Evolutionary conservation across 2,113 vertebrate species (phyloP), one percentile per base, ranked within the genome.

Genomic region (Scalopus aquaticus): DNA sequence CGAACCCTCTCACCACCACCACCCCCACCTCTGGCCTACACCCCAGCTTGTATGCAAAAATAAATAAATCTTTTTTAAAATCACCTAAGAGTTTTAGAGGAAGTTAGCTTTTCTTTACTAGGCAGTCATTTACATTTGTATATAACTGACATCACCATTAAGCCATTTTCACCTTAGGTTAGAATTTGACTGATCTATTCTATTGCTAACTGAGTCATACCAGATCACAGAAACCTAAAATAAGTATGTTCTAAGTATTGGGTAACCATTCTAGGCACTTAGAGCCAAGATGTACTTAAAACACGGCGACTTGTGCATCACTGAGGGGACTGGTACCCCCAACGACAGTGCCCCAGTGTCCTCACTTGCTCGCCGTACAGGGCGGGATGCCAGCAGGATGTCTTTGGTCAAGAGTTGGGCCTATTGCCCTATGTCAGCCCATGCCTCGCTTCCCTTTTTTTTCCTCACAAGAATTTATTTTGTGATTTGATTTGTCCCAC

Each of bases 201-300:
- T 92, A 0, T 70, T 85, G 84, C 88, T 84, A 80, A 84, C 88
- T 95, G 54, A 95, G 89, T 94, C 86, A 93, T n/a, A 72, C 82
- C 86, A 96, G 93, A 93, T 93, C 90, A 89, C 77, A 94, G 89
- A 96, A 93, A 93, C 91, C 94, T 89, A 95, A 97, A 96, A 96
- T 97, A 94, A 96, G 49, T 95, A 89, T 96, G 91, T 96, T 93
- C 44, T 95, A 93, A 95, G 85, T 72, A 83, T 84, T 83, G 64
- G n/a, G 72, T 95, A 80, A 87, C 79, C 65, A 77, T 91, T 91
- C 64, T 80, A 95, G 82, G 32, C 70, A 96, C 89, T 95, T 95
- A 87, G 79, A 89, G 91, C 89, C 80, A 76, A 83, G 91, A 89
- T 67, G n/a, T 83, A 74, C 42, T 69, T 81, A 80, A 79, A 81